Evolutionary conservation across 2,888 invertebrate genomes (phyloP).

Genomic region (Cosmorhoe ocellata): DNA sequence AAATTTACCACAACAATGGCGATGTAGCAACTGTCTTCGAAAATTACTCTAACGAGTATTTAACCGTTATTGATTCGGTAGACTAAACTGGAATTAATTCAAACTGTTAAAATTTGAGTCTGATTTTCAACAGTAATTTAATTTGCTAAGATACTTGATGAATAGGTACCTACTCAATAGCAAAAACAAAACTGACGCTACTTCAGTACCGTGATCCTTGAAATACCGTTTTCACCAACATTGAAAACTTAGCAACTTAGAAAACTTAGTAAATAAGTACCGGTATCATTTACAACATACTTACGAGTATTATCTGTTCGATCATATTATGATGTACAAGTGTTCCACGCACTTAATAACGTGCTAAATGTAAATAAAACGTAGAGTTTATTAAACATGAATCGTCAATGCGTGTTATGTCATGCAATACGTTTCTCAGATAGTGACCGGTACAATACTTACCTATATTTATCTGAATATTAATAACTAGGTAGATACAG

Average conservation of each 20-base stretch:
- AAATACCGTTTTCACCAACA: conserved; percentile 14
- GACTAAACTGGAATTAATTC: too few species aligned
- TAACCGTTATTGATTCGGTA: too few species aligned
- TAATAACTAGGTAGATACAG: too few species aligned
- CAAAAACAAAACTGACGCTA: too few species aligned
- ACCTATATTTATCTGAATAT: too few species aligned
- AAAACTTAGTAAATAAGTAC: conserved; percentile 2
- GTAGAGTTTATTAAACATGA: conserved; percentile 19
- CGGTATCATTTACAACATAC: conserved; percentile 1
- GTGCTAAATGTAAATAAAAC: conserved; percentile 13
- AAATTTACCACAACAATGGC: background rate
- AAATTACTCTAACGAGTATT: conserved; percentile 2
- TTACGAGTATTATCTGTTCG: too few species aligned
- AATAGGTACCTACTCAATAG: too few species aligned
- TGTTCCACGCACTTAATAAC: background rate
- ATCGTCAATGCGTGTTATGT: conserved; percentile 13
- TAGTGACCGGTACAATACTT: too few species aligned
- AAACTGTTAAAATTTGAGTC: too few species aligned
- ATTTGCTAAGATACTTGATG: conserved; percentile 9
- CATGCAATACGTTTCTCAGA: conserved; percentile 4
- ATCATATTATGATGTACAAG: background rate
- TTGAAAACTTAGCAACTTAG: conserved; percentile 1
- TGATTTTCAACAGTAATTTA: too few species aligned
- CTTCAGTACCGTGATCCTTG: conserved; percentile 13
- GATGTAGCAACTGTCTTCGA: conserved; percentile 10